Percentiles rank a stretch among this genome's conserved stretches.
phyloP scores from a whole-genome alignment of 2,113 vertebrate species.

The Gila orcuttii region DNA sequence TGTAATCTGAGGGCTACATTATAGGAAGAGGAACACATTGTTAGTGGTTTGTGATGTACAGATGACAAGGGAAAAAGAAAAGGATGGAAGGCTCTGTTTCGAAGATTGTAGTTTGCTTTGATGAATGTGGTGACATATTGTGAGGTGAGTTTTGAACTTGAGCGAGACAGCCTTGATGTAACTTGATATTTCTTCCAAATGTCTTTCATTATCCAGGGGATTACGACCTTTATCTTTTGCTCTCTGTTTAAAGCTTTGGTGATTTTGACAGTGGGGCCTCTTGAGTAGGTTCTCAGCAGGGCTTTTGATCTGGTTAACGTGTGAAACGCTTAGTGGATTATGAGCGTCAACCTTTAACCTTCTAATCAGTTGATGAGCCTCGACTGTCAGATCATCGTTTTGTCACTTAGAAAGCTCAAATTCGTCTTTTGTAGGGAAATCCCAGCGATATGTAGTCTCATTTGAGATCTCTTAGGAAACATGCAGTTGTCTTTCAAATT shows the following conservation, averaged over 20 bases:
- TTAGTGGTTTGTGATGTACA: constrained; percentile 50
- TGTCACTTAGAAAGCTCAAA: constrained; percentile 27
- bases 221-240: constrained; percentile 28
- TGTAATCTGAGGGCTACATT: constrained; percentile 32
- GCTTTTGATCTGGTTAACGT: constrained; percentile 46
- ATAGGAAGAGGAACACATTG: constrained; percentile 30
- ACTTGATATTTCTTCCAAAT: constrained; percentile 36
- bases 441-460: neutral
- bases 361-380: constrained; percentile 18
- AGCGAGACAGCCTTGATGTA: constrained; percentile 13
- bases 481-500: constrained; percentile 1
- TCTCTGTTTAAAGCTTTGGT: constrained; percentile 46
- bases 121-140: constrained; percentile 17
- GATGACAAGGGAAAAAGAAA: constrained; percentile 37
- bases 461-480: neutral
- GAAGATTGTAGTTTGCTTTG: constrained; percentile 29
- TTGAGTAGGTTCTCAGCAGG: neutral
- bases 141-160: constrained; percentile 22
- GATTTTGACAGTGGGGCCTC: constrained; percentile 33
- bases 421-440: neutral
- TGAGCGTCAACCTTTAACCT: constrained; percentile 22
- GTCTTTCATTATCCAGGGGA: constrained; percentile 22
- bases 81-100: neutral
- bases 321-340: constrained; percentile 39
- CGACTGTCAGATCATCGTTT: constrained; percentile 6